Percentiles rank a stretch among this genome's conserved stretches.
phyloP scores from a whole-genome alignment of 2,797 vertebrate species.

The Emydoidea blandingii region DNA sequence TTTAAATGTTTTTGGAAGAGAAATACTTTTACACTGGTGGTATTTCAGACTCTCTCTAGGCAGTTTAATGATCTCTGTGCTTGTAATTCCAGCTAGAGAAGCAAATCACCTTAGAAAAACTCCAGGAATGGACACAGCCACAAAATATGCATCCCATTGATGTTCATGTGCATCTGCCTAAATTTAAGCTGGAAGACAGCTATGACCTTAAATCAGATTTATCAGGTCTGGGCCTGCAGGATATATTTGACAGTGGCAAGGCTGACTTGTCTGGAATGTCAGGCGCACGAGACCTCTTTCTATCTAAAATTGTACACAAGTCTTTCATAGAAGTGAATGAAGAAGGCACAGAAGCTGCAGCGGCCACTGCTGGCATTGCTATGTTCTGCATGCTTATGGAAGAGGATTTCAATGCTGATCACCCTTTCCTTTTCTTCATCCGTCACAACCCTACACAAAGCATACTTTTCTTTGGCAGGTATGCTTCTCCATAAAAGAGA shows the following conservation, averaged over 20 bases:
- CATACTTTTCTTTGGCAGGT: constrained; percentile 91
- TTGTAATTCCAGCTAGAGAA: constrained; percentile 86
- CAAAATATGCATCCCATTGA: constrained; percentile 81
- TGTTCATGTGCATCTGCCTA: constrained; percentile 86
- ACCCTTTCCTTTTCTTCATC: constrained; percentile 95
- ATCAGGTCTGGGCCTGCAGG: constrained; percentile 83
- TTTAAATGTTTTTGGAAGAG: background rate
- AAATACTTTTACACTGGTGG: background rate
- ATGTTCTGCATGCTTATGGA: constrained; percentile 75
- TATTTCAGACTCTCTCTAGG: background rate
- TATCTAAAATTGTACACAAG: constrained; percentile 92
- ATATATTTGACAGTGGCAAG: constrained; percentile 84
- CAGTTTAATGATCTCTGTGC: background rate
- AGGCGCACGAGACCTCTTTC: constrained; percentile 81
- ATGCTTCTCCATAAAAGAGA: constrained; percentile 82
- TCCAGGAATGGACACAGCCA: constrained; percentile 89
- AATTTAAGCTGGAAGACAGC: constrained; percentile 91
- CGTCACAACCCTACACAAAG: constrained; percentile 86
- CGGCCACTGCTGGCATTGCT: constrained; percentile 85
- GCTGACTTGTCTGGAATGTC: constrained; percentile 94
- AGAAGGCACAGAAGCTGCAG: constrained; percentile 94
- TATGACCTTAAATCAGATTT: constrained; percentile 86
- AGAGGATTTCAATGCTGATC: constrained; percentile 87
- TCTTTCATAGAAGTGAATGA: constrained; percentile 96
- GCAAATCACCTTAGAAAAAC: constrained; percentile 85